These are phyloP conservation scores for Rhinoptilus africanus DNA, from an alignment of 2,113 vertebrate genomes.

Conservation along the genomic window DNA sequence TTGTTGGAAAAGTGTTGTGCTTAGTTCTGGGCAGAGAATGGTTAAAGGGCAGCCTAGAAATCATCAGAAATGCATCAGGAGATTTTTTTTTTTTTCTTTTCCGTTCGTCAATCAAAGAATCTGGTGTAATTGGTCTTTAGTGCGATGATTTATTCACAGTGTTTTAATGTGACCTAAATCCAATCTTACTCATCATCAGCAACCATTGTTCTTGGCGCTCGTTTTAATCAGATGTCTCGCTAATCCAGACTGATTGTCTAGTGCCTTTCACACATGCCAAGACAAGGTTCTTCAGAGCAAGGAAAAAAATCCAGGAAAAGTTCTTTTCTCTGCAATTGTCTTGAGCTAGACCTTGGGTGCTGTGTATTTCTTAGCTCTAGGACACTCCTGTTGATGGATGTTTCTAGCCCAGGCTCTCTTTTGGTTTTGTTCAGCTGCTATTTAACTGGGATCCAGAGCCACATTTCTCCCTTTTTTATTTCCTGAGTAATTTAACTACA, in stretches of 20 bases:
- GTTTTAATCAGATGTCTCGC: conserved; percentile 31
- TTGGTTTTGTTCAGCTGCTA: rapidly evolving
- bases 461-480: not conserved
- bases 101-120: not conserved
- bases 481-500: not conserved
- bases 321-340: not conserved
- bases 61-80: not conserved
- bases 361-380: rapidly evolving
- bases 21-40: not conserved
- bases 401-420: not conserved
- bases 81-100: not conserved
- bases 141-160: conserved; percentile 19
- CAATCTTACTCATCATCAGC: conserved; percentile 38
- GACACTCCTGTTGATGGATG: not conserved
- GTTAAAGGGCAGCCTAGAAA: conserved; percentile 27
- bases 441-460: not conserved
- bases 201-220: conserved; percentile 46
- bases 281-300: not conserved
- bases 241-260: conserved; percentile 47
- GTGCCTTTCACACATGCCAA: not conserved
- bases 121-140: not conserved
- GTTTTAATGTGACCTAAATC: conserved; percentile 63
- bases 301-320: not conserved
- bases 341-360: not conserved
- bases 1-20: not conserved